Conservation (phyloP, 2,797 vertebrate species). For the Coccyzus lansbergi region DNA sequence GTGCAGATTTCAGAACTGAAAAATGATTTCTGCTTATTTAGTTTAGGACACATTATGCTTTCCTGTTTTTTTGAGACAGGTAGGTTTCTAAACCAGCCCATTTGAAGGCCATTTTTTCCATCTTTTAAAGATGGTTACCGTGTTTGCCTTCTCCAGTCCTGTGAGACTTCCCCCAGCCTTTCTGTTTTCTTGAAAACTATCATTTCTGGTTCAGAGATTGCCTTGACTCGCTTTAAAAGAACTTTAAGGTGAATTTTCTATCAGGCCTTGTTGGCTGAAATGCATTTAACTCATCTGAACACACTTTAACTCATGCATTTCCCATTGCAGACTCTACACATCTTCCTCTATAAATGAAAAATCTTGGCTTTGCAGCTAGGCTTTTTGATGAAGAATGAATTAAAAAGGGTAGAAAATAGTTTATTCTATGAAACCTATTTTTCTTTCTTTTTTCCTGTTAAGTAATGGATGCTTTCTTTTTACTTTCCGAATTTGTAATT, state of each 20-base stretch:
- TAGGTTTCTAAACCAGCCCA: neutral
- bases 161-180: neutral
- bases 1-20: neutral
- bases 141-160: neutral
- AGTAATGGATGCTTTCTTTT: neutral
- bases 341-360: neutral
- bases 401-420: neutral
- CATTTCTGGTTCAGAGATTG: neutral
- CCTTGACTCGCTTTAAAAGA: neutral
- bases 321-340: neutral
- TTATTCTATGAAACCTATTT: neutral
- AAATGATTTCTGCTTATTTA: neutral
- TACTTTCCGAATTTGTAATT: neutral
- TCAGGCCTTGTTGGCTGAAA: neutral
- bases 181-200: neutral
- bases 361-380: neutral
- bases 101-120: neutral
- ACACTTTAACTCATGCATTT: accelerated
- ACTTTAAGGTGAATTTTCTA: slow-evolving; percentile 12
- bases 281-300: neutral
- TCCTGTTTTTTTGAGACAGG: neutral
- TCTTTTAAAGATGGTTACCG: neutral
- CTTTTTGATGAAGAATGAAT: neutral
- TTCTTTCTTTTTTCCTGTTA: neutral
- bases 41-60: neutral